phyloP scores from a whole-genome alignment of 2,888 invertebrate genomes.

The Phlogophora meticulosa region DNA sequence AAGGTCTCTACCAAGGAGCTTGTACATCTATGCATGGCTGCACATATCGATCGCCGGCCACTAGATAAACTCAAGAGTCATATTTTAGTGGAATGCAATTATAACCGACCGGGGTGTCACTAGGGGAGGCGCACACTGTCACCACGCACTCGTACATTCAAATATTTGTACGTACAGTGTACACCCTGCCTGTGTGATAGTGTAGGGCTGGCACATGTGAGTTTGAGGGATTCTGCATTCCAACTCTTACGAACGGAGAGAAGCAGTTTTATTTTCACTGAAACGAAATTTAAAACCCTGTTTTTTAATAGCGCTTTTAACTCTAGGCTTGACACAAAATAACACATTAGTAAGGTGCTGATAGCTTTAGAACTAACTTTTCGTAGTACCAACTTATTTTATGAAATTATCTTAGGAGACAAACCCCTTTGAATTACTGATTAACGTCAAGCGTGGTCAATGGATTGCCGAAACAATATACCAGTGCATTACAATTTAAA shows the following conservation, averaged over 20 bases:
- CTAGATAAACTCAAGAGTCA: slow-evolving; percentile 83
- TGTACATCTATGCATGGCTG: slow-evolving; percentile 23
- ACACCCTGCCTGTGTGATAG: slow-evolving; percentile 70
- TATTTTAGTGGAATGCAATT: slow-evolving; percentile 90
- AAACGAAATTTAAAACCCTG: background rate
- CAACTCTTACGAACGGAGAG: background rate
- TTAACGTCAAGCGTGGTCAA: background rate
- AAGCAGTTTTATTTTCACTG: background rate
- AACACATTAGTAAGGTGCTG: no score
- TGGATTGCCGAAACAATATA: no score
- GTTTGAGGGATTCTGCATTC: background rate
- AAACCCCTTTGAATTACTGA: background rate
- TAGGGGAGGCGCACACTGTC: slow-evolving; percentile 78
- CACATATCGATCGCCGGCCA: slow-evolving; percentile 59
- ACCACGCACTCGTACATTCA: slow-evolving; percentile 79
- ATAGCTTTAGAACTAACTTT: background rate
- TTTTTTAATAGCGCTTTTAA: no score
- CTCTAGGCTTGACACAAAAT: no score
- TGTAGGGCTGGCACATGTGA: slow-evolving; percentile 74
- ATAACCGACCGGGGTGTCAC: slow-evolving; percentile 83
- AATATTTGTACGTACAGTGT: slow-evolving; percentile 73
- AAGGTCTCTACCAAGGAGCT: background rate
- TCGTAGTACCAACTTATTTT: background rate
- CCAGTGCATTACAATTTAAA: background rate
- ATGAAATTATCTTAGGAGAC: background rate